Evolutionary conservation across 2,113 vertebrate species (phyloP).

Genomic region (Oncorhynchus kisutch): DNA sequence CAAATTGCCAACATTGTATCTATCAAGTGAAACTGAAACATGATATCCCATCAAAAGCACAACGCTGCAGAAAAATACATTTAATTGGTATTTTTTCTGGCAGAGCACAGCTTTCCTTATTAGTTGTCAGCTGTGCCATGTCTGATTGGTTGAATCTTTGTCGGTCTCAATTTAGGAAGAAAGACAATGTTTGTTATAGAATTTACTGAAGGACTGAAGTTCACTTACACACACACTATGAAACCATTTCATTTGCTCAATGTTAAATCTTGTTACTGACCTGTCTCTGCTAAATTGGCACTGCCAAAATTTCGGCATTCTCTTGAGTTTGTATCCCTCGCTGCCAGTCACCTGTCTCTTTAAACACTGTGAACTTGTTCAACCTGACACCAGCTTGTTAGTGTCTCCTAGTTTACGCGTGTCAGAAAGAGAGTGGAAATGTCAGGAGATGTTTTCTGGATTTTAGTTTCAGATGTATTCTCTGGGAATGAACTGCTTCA

Average conservation of each 20-base stretch:
- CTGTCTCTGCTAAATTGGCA: background rate
- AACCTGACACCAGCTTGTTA: constrained; percentile 1
- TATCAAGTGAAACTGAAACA: constrained; percentile 54
- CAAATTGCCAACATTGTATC: constrained; percentile 37
- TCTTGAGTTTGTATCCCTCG: background rate
- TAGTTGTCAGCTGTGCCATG: constrained; percentile 71
- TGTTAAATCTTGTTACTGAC: background rate
- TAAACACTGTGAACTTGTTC: background rate
- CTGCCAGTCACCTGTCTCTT: background rate
- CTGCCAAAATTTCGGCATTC: background rate
- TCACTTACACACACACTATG: constrained; percentile 16
- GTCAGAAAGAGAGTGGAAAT: background rate
- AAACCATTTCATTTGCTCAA: constrained; percentile 11
- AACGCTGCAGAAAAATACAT: constrained; percentile 31
- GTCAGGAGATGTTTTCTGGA: background rate
- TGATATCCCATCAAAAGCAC: constrained; percentile 55
- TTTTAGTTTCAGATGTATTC: background rate
- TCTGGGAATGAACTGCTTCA: background rate
- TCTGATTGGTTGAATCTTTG: constrained; percentile 59
- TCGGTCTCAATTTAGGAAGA: constrained; percentile 60
- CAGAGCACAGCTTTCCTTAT: constrained; percentile 26
- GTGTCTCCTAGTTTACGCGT: background rate
- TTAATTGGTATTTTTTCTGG: constrained; percentile 62
- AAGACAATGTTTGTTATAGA: constrained; percentile 67
- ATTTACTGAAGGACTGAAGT: constrained; percentile 51